Base-by-base conservation (phyloP, 2,797 vertebrate species). In the Myotis findleyi region DNA sequence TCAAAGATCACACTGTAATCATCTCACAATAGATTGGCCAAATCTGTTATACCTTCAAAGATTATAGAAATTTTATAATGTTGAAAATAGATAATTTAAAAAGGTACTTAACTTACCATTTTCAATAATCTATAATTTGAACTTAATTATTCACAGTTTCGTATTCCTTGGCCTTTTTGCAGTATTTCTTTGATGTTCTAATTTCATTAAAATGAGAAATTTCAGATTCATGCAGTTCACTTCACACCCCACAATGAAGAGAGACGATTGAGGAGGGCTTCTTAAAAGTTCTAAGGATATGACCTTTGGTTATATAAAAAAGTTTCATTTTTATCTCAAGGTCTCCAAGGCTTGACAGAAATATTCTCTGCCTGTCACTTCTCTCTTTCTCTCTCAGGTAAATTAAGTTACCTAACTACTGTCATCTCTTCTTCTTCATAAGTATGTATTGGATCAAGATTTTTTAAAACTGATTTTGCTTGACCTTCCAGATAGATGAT, bases 361-460 rank as follows among this genome's bases (percentile, higher is more conserved):
- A 84, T 90, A 79, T 73, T 88, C 44, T 72, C 64, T 90, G 49
- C 87, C 93, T 95, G 95, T 95, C 96, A 93, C 49, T 95, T 96
- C 71, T 51, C 33, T 95, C 85, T 89, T 38, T 33, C 62, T 80
- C 36, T 80, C 82, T 69, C 68, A 95, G 62, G 33, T 92, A 97
- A 97, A 97, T 97, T 96, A 97, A 92, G 57, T 95, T 92, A 95
- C 72, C 47, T 76, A 69, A 68, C 59, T 77, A 93, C 73, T 95
- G 87, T 83, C 90, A 95, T 93, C 51, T 90, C 87, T 84, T 96
- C 71, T 93, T 83, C 53, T 87, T 85, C 82, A 79, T 94, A 90
- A 92, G 30, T 57, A 95, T 85, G 89, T 92, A 90, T 95, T 59
- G 68, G 23, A 96, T 94, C 71, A 96, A 92, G 64, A 94, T 87